These are phyloP conservation scores for Sceliomorpha sp. DNA, from an alignment of 2,888 invertebrate genomes.

Conservation along the genomic window DNA sequence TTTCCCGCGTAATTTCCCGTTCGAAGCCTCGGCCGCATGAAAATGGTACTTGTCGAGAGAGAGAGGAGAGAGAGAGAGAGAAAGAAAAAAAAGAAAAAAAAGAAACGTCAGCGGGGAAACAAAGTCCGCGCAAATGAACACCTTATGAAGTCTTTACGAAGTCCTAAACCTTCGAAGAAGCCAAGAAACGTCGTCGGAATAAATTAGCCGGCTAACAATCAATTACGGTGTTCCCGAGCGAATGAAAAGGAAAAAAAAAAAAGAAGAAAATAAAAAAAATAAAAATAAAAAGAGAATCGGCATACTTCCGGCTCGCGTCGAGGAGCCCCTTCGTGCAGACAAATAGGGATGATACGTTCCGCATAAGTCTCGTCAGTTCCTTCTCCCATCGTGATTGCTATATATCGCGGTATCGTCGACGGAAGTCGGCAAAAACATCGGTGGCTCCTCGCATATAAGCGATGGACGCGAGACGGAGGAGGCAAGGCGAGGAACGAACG, in stretches of 20 bases:
- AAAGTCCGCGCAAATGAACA: too few species aligned
- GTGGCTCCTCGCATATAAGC: constrained; percentile 32
- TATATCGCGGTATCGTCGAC: constrained; percentile 42
- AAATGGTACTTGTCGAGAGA: too few species aligned
- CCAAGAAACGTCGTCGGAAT: too few species aligned
- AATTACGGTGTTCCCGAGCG: constrained; percentile 36
- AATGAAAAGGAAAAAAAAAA: too few species aligned
- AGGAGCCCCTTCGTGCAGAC: constrained; percentile 45
- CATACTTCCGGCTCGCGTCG: constrained; percentile 37
- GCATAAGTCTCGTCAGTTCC: constrained; percentile 42
- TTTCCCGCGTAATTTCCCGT: too few species aligned
- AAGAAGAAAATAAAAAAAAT: neutral
- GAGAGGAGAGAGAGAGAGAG: too few species aligned
- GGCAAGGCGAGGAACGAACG: neutral
- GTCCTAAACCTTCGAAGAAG: too few species aligned
- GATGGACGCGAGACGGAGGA: constrained; percentile 25
- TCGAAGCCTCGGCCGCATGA: too few species aligned
- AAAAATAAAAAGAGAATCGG: too few species aligned
- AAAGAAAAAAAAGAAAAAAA: too few species aligned
- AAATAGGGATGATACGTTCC: constrained; percentile 48
- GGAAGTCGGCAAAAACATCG: constrained; percentile 46
- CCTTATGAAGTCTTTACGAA: too few species aligned
- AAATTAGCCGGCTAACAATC: constrained; percentile 36
- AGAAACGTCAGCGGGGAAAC: too few species aligned
- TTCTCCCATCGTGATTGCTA: constrained; percentile 44